Conservation (phyloP, 2,888 invertebrate genomes). For the Cybosia mesomella region DNA sequence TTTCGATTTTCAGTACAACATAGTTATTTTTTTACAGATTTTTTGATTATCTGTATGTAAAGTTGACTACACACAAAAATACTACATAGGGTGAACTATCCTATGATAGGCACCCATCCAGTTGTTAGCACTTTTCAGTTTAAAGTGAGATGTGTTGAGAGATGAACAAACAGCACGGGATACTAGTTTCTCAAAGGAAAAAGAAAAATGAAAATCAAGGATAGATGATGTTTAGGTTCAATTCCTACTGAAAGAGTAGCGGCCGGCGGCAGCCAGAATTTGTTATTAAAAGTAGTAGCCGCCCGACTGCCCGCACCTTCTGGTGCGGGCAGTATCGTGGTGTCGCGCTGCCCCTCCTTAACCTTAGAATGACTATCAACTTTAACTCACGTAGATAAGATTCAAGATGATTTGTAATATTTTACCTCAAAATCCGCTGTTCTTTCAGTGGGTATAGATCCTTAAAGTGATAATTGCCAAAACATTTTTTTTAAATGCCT, state of each 20-base stretch:
- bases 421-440: no score
- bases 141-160: background rate
- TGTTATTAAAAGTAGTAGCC: no score
- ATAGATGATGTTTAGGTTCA: no score
- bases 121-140: background rate
- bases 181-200: background rate
- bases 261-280: no score
- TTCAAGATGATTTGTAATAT: no score
- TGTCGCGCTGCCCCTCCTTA: no score
- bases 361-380: no score
- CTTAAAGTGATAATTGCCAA: background rate
- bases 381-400: no score
- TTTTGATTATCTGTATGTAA: slow-evolving; percentile 28
- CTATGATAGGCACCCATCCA: background rate
- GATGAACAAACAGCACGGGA: background rate
- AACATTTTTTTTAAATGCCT: background rate
- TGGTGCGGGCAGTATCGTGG: no score
- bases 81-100: background rate
- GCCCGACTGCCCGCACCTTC: no score
- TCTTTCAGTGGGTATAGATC: no score
- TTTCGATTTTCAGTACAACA: slow-evolving; percentile 19
- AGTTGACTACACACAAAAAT: slow-evolving; percentile 31
- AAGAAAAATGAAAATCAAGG: background rate
- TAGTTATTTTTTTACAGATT: slow-evolving; percentile 18
- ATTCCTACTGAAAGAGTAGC: no score